Conservation (phyloP, 2,888 invertebrate genomes). For the Drosophila emarginata region DNA sequence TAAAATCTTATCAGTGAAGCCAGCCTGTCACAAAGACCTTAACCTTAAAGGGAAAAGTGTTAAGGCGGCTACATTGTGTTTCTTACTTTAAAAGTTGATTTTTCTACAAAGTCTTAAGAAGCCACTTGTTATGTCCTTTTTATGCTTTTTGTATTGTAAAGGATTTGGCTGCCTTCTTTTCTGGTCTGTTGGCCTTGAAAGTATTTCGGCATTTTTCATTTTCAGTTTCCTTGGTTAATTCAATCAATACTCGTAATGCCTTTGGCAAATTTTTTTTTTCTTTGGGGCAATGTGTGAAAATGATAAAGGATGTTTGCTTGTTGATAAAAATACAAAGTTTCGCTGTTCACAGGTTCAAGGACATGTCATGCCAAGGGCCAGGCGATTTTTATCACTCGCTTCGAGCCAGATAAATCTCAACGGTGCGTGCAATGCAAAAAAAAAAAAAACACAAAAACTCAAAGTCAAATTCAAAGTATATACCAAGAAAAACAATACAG, state of each 20-base stretch:
- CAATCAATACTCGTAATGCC: constrained; percentile 63
- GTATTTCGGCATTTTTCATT: constrained; percentile 43
- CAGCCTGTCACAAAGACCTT: constrained; percentile 14
- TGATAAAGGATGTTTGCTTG: constrained; percentile 57
- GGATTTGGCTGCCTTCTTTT: constrained; percentile 56
- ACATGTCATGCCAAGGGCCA: constrained; percentile 47
- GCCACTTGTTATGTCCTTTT: constrained; percentile 12
- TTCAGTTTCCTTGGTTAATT: constrained; percentile 36
- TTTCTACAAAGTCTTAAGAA: constrained; percentile 22
- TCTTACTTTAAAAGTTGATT: constrained; percentile 40
- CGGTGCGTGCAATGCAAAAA: constrained; percentile 33
- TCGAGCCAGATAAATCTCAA: constrained; percentile 41
- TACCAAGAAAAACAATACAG: too few species aligned
- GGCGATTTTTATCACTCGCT: constrained; percentile 34
- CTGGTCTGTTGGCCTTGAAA: constrained; percentile 70
- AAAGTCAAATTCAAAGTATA: constrained; percentile 2
- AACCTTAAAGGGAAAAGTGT: background rate
- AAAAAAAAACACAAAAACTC: background rate
- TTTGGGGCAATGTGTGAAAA: constrained; percentile 48
- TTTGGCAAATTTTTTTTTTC: constrained; percentile 24
- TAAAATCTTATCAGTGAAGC: constrained; percentile 41
- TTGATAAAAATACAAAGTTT: constrained; percentile 22
- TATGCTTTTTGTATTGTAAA: constrained; percentile 13
- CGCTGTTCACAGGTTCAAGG: constrained; percentile 53
- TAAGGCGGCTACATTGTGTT: background rate